Conservation (phyloP, 1,140 invertebrate species). For the Trichoplusia ni region DNA sequence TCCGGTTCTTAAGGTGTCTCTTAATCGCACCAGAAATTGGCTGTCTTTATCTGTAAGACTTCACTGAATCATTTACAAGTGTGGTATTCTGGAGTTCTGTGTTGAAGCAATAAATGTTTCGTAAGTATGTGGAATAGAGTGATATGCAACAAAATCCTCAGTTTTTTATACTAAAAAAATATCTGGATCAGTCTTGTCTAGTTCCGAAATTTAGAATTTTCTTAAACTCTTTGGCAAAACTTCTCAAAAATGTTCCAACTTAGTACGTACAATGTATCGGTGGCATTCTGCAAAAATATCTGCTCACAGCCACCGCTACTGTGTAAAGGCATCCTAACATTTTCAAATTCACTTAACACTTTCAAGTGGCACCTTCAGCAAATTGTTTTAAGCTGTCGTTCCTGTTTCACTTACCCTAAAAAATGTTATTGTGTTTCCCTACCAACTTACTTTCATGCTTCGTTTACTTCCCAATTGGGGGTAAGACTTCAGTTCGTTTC, state of each 20-base stretch:
- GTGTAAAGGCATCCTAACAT: constrained; percentile 18
- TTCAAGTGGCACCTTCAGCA: constrained; percentile 55
- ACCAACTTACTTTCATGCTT: constrained; percentile 43
- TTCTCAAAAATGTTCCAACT: not conserved
- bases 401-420: constrained; percentile 63
- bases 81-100: no score
- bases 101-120: no score
- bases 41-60: no score
- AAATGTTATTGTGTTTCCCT: constrained; percentile 62
- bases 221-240: no score
- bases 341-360: constrained; percentile 67
- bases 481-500: constrained; percentile 6
- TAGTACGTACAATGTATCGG: not conserved
- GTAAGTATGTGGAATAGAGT: no score
- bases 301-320: not conserved
- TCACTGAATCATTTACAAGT: no score
- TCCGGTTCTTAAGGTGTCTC: constrained; percentile 6
- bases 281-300: constrained; percentile 11
- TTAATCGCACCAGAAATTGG: no score
- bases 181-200: no score
- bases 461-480: constrained; percentile 48
- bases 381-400: constrained; percentile 66
- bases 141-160: no score
- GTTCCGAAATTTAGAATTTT: no score
- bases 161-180: no score